Conservation (phyloP, 2,888 invertebrate species). For the Capitulum mitella region DNA sequence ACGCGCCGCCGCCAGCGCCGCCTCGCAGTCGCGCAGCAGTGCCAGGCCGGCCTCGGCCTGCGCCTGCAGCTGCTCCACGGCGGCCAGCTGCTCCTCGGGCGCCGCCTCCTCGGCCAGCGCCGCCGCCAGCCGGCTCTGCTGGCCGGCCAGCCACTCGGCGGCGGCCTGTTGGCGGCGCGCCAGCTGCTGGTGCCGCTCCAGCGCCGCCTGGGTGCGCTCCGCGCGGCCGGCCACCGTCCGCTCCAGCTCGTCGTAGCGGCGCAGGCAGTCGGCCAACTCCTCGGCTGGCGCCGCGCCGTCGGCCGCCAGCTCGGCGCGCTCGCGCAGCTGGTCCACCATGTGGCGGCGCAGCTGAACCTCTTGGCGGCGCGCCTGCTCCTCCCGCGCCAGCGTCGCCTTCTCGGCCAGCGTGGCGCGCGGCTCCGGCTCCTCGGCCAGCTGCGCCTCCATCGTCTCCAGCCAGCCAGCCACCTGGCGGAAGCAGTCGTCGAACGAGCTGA, state of each 20-base stretch:
- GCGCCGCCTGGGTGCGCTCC: constrained; percentile 59
- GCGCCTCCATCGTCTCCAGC: constrained; percentile 69
- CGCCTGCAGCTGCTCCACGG: constrained; percentile 33
- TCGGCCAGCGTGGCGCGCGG: constrained; percentile 73
- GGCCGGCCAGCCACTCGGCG: constrained; percentile 70
- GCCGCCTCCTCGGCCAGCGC: constrained; percentile 57
- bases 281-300: constrained; percentile 72
- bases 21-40: constrained; percentile 60
- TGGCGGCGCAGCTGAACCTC: constrained; percentile 79
- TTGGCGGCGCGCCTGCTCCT: constrained; percentile 68
- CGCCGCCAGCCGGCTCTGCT: constrained; percentile 71
- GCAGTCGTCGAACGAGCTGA: constrained; percentile 88
- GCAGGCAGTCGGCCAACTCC: constrained; percentile 64
- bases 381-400: constrained; percentile 78
- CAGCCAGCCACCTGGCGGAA: constrained; percentile 77
- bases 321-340: constrained; percentile 72
- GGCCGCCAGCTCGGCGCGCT: constrained; percentile 67
- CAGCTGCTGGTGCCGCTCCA: constrained; percentile 72
- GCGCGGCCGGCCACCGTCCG: constrained; percentile 61
- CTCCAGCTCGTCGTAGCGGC: constrained; percentile 61
- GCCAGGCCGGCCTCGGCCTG: constrained; percentile 58
- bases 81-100: constrained; percentile 34
- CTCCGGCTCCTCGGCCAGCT: constrained; percentile 62
- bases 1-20: constrained; percentile 62
- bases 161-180: constrained; percentile 72